These are phyloP conservation scores for Thyatira batis DNA, from an alignment of 2,888 invertebrate genomes.

Conservation along the genomic window DNA sequence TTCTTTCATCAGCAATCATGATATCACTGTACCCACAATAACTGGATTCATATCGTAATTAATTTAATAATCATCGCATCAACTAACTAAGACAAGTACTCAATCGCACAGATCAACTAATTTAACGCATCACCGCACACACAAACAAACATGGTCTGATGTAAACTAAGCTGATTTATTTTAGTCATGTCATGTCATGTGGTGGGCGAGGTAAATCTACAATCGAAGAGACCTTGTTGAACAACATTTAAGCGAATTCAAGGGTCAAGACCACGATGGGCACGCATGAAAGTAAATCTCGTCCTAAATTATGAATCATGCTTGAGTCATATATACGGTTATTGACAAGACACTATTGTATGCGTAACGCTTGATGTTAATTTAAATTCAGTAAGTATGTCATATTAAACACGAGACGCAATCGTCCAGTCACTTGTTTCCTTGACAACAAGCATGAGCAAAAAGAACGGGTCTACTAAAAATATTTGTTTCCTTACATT, in stretches of 20 bases:
- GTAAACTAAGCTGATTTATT: neutral
- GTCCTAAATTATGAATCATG: slow-evolving; percentile 22
- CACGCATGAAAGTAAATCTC: slow-evolving; percentile 7
- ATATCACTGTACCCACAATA: too few species aligned
- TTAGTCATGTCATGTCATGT: neutral
- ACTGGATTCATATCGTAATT: too few species aligned
- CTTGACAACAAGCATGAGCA: too few species aligned
- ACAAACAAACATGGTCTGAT: neutral
- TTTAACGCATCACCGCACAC: neutral
- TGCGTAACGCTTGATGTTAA: slow-evolving; percentile 16
- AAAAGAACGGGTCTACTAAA: too few species aligned
- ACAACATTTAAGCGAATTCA: neutral
- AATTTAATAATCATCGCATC: too few species aligned
- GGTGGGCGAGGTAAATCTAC: neutral
- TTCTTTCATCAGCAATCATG: slow-evolving; percentile 6
- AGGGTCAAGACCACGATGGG: neutral
- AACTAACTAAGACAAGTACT: too few species aligned
- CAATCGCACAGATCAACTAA: neutral
- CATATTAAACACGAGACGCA: neutral
- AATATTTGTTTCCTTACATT: too few species aligned
- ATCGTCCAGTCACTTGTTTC: neutral
- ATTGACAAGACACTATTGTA: slow-evolving; percentile 11
- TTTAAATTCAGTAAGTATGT: slow-evolving; percentile 13
- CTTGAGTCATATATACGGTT: slow-evolving; percentile 23
- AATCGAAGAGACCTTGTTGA: neutral